A percentile compares a stretch with the other conserved stretches of the same genome.
Evolutionary conservation across 2,888 invertebrate genomes (phyloP).

Genomic region (Adelognathus sp.): DNA sequence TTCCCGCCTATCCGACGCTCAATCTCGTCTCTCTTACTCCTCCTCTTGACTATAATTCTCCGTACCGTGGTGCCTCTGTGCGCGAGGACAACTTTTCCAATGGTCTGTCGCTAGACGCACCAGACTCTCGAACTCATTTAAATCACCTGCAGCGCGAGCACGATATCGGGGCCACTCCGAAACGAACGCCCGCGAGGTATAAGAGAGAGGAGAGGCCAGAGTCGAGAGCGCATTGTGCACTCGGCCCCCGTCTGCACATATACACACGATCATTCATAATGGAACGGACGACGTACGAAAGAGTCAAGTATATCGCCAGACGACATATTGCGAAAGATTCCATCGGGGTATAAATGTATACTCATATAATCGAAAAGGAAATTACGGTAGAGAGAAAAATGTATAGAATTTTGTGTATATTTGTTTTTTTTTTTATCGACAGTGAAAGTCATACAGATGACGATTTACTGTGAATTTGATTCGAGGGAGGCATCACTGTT

Average conservation of each 20-base stretch:
- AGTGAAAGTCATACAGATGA: not conserved
- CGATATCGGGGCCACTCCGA: constrained; percentile 36
- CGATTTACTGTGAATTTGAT: no score
- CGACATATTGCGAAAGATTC: not conserved
- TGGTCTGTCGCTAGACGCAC: constrained; percentile 41
- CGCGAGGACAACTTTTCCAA: constrained; percentile 24
- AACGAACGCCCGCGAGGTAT: not conserved
- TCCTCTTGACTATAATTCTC: not conserved
- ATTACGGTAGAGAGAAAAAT: not conserved
- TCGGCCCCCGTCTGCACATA: constrained; percentile 10
- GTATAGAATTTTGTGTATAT: not conserved
- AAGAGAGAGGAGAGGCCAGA: not conserved
- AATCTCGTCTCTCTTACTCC: not conserved
- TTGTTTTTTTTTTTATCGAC: not conserved
- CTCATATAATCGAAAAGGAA: not conserved
- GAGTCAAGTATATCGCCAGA: not conserved
- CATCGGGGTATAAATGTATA: no score
- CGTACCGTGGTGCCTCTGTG: not conserved
- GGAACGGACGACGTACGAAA: not conserved
- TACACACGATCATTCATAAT: constrained; percentile 21
- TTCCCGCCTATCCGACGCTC: constrained; percentile 7
- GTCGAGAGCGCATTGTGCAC: constrained; percentile 40
- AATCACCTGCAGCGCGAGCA: constrained; percentile 67
- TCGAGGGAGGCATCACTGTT: no score
- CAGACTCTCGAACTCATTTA: constrained; percentile 67